Evolutionary conservation across 2,888 invertebrate genomes (phyloP).

Genomic region (Lobophora halterata): DNA sequence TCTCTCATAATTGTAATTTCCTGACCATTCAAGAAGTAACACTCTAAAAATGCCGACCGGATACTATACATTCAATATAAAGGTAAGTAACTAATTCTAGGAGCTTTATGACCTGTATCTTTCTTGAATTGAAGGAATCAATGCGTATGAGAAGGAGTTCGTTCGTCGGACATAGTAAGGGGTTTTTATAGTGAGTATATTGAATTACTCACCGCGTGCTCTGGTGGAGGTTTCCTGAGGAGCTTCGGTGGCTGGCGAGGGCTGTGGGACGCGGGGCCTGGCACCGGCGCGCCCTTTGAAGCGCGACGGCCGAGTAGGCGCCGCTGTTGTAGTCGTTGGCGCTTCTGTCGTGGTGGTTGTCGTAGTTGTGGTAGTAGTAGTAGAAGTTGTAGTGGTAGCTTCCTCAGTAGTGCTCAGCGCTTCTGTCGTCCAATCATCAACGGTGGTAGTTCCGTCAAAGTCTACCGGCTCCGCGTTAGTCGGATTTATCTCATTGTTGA

Average conservation of each 20-base stretch:
- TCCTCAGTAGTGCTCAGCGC: conserved; percentile 70
- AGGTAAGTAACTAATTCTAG: no score
- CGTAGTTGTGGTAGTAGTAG: conserved; percentile 80
- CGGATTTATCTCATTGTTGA: conserved; percentile 79
- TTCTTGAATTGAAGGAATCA: no score
- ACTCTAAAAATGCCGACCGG: no score
- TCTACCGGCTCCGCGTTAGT: conserved; percentile 48
- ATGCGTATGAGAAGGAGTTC: no score
- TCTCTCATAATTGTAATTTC: no score
- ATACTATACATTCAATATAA: no score
- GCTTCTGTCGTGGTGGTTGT: conserved; percentile 79
- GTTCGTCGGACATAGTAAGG: no score
- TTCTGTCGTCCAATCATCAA: conserved; percentile 70
- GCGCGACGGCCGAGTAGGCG: conserved; percentile 67
- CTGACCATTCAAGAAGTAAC: no score
- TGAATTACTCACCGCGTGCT: conserved; percentile 68
- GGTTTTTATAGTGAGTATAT: conserved; percentile 7
- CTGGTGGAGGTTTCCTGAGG: conserved; percentile 70
- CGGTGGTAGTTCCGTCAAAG: conserved; percentile 63
- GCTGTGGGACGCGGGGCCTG: conserved; percentile 67
- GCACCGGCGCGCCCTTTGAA: conserved; percentile 70
- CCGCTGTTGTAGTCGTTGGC: conserved; percentile 66
- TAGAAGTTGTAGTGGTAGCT: conserved; percentile 76
- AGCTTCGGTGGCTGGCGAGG: conserved; percentile 65
- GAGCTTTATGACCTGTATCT: no score